A percentile compares a stretch with the other conserved stretches of the same genome.
phyloP scores from a whole-genome alignment of 2,797 vertebrate species.

The Clarias platycephalus region DNA sequence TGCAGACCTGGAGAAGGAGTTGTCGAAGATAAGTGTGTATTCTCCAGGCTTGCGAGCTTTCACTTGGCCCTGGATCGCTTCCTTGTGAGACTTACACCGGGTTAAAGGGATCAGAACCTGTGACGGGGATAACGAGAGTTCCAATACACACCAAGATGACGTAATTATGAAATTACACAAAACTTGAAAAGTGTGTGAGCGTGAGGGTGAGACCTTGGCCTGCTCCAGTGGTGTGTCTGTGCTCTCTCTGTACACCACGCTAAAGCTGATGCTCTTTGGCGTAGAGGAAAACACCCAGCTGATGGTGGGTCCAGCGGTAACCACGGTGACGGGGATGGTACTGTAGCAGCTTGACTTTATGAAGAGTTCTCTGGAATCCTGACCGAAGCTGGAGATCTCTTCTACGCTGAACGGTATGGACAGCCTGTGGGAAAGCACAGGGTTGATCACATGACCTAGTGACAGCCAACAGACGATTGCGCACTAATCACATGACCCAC shows the following conservation, averaged over 20 bases:
- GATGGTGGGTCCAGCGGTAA: constrained; percentile 78
- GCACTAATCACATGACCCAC: not conserved
- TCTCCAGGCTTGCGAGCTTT: constrained; percentile 85
- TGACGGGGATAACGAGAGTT: constrained; percentile 2
- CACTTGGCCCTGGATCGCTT: constrained; percentile 88
- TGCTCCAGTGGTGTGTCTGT: constrained; percentile 80
- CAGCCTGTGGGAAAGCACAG: constrained; percentile 67
- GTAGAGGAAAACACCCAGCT: constrained; percentile 93
- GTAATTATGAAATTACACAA: not conserved
- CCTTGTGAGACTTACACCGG: constrained; percentile 91
- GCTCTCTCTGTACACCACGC: constrained; percentile 84
- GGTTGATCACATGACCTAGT: not conserved
- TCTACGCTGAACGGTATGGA: constrained; percentile 78
- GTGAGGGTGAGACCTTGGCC: constrained; percentile 76
- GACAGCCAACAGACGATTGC: not conserved
- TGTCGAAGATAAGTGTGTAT: constrained; percentile 93
- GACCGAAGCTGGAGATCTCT: constrained; percentile 82
- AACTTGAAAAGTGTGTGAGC: not conserved
- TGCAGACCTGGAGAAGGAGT: constrained; percentile 93
- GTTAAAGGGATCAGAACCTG: constrained; percentile 95
- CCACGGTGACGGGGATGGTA: constrained; percentile 79
- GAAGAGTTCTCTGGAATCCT: constrained; percentile 84
- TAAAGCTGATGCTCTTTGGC: constrained; percentile 93
- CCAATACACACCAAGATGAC: not conserved
- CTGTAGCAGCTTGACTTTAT: constrained; percentile 92